Base-by-base conservation (phyloP, 2,888 invertebrate species). In the Drosophila antonietae region DNA sequence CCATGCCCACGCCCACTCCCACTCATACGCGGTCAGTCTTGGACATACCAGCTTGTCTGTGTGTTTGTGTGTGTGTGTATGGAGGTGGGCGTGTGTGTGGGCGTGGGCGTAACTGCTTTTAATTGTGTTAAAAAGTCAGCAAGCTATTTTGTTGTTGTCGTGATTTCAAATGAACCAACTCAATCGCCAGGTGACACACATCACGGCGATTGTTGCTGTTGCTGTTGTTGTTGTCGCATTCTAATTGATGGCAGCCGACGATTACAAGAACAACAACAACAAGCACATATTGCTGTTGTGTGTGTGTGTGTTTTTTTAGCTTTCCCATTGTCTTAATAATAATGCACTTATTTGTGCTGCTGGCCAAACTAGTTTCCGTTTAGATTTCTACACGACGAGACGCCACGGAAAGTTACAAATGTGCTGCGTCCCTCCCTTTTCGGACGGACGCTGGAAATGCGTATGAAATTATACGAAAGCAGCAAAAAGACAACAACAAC, bases 381-480 rank as follows among this genome's bases (percentile, higher is more conserved):
- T 82, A 71, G 70, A 80, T 83, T 85, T 83, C 77, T 72, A 72
- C 79, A 10, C 39, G 52, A 28, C 72, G 70, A 59, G 65, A 66
- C 52, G 64, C 61, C 35, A 68, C 76, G 62, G 70, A 74, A 66
- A 78, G 61, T 78, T 60, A 66, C 65, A 65, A 75, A 60, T 56
- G 49, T 41, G 28, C 28, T 41, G 55, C 41, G 55, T 41, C 55
- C 59, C 62, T 46, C 58, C 46, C 51, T 69, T 37, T 41, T 8
- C 49, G 43, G 57, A 74, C 75, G 83, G 81, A 67, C 81, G 69
- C 59, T 85, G 85, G 73, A 86, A 86, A 89, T 86, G 89, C 89
- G 88, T 86, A 86, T 82, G 85, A 89, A 87, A 89, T 89, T 81
- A 88, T 83, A 81, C 77, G 81, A 84, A 82, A 78, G 73, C 82